Base-by-base conservation (phyloP, 2,797 vertebrate genomes). In the Phoebastria nigripes region DNA sequence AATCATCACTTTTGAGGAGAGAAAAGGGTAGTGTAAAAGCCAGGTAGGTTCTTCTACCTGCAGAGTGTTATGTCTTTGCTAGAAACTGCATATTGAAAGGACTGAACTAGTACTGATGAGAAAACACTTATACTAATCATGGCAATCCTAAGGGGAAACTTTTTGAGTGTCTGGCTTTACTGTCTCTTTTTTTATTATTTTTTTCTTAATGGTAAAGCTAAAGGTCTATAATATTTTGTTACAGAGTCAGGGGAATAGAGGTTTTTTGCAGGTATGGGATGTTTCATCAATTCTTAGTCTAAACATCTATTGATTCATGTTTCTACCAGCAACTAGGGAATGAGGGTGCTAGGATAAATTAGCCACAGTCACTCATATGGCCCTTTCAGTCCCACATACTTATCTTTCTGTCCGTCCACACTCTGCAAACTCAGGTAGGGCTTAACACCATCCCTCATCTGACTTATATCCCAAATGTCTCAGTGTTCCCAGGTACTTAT, bases 301-400 rank as follows among this genome's bases (percentile, higher is more conserved):
- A 63, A 89, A 29, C 41, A 58, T 59, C 35, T 55, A 8, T 31
- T 71, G 33, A 55, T 84, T 20, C 12, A 18, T 39, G 15, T 79
- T 89, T 70, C 62, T 82, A 24, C 1, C 3, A 73, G 65, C 1
- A 6, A 9, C 26, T 33, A 8, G 2, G 8, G 8, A 73, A 46
- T 11, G 28, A 56, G 6, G 3, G 12, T 4, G 0, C 5, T n/a
- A 13, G 25, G 19, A 63, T 63, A 46, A 73, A 46, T 46, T 70
- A 73, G 15, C 29, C 46, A 37, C 16, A n/a, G 9, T 35, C 51
- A 61, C 41, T 59, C 28, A 22, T 0, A 0, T 29, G n/a, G 2
- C 26, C 19, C 31, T 62, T 67, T 52, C 59, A 22, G n/a, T 82
- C 59, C 54, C 12, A 55, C 6, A 6, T 47, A 11, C 15, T 63